Evolutionary conservation across 2,888 invertebrate genomes (phyloP), one percentile per base, ranked within the genome.

Genomic region (Hypolimnas misippus): DNA sequence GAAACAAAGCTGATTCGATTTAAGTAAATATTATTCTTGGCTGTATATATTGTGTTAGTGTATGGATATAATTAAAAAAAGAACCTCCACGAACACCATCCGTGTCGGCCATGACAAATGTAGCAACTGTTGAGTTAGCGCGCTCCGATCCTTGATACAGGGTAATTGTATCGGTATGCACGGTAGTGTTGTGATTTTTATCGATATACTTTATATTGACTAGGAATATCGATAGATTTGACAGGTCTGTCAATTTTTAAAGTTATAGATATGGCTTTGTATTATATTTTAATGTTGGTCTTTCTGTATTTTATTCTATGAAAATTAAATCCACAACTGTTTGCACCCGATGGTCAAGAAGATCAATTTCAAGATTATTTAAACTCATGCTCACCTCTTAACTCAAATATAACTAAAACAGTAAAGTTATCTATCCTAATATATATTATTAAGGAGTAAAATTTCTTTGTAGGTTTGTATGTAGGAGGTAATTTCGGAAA

Each of bases 151-250:
- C 73, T 71, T 78, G 83, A 84, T 90, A 89, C 81, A 83, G 76
- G 75, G 81, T 87, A 89, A 89, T 89, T 87, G 84, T 86, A 78
- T 83, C 82, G 83, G 81, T 84, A 83, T 84, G 73, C 73, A 33
- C 56, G 52, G 31, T 81, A 86, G 83, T 76, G 83, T 71, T 75
- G 85, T 68, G 10, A 46, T 54, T 29, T 50, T 49, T 72, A 70
- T 76, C 74, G 73, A 76, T 74, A 63, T 38, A n/a, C 35, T 42
- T 42, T 31, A 42, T 12, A 12, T 44, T 21, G 5, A 10, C 42
- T 16, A n/a, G 12, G 12, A 53, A 4, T 12, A 40, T 42, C 17
- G 7, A 14, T 40, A 12, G 12, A 0, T 38, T 10, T 38, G 5
- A 42, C 7, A 40, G n/a, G 3, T n/a, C n/a, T 14, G 33, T 2